These are phyloP conservation scores for Sipha maydis DNA, from an alignment of 2,888 invertebrate genomes.

Conservation along the genomic window DNA sequence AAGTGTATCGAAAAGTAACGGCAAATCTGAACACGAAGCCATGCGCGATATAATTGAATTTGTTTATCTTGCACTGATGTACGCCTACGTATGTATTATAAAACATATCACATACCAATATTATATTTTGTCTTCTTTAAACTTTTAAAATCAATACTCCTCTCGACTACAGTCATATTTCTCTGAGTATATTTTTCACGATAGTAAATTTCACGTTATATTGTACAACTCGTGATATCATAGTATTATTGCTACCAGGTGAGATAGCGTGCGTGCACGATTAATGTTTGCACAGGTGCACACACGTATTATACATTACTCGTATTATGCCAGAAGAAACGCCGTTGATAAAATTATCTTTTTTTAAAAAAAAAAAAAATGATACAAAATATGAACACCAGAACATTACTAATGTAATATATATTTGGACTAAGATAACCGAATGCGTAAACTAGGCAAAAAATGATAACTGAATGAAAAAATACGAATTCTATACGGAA, in stretches of 20 bases:
- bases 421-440: not conserved
- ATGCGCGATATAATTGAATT: too few species aligned
- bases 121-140: too few species aligned
- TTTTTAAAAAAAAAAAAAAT: not conserved
- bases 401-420: too few species aligned
- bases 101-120: too few species aligned
- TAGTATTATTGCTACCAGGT: constrained; percentile 7
- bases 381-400: not conserved
- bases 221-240: constrained; percentile 3
- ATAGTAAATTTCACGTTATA: not conserved
- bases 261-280: not conserved
- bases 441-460: not conserved
- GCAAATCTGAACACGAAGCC: too few species aligned
- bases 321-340: not conserved
- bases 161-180: not conserved
- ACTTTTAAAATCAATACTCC: too few species aligned
- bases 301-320: not conserved
- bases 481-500: not conserved
- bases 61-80: too few species aligned
- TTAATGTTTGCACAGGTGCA: constrained; percentile 33
- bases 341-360: not conserved
- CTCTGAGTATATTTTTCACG: not conserved
- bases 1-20: too few species aligned
- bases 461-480: not conserved
- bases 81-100: too few species aligned